phyloP scores from a whole-genome alignment of 2,113 vertebrate genomes.

The Nothoprocta pentlandii region DNA sequence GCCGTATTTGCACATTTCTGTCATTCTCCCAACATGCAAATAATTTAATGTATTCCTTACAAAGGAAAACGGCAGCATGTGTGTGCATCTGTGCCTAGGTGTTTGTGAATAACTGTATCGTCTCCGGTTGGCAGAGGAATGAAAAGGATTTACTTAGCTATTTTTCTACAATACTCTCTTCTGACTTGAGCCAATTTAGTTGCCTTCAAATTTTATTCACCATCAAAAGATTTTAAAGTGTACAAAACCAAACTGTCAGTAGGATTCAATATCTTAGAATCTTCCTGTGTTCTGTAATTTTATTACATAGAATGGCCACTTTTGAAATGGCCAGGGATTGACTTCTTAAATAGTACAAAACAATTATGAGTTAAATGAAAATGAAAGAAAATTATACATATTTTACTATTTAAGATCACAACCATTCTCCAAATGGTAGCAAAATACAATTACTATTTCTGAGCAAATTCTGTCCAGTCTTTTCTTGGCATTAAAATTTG shows the following conservation, averaged over 20 bases:
- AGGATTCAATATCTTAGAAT: neutral
- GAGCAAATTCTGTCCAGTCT: neutral
- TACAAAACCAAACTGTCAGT: neutral
- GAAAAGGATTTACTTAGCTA: neutral
- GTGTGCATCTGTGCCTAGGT: neutral
- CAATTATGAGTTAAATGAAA: neutral
- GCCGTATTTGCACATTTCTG: slow-evolving; percentile 59
- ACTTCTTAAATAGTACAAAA: neutral
- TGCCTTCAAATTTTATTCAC: neutral
- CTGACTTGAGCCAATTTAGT: neutral
- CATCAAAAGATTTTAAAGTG: neutral
- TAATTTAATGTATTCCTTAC: slow-evolving; percentile 44
- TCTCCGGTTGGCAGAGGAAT: neutral
- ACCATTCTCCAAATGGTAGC: neutral
- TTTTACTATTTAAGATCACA: neutral
- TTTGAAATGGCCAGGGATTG: neutral
- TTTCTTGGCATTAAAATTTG: neutral
- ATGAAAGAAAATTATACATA: neutral
- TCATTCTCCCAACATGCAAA: slow-evolving; percentile 56
- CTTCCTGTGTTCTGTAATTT: neutral
- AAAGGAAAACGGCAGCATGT: neutral
- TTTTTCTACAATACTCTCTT: slow-evolving; percentile 11
- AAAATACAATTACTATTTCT: neutral
- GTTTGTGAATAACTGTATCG: neutral
- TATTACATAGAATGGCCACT: neutral